Percentiles rank a stretch among this genome's conserved stretches.
Evolutionary conservation across 2,888 invertebrate genomes (phyloP).

Genomic region (Melinaea menophilus): DNA sequence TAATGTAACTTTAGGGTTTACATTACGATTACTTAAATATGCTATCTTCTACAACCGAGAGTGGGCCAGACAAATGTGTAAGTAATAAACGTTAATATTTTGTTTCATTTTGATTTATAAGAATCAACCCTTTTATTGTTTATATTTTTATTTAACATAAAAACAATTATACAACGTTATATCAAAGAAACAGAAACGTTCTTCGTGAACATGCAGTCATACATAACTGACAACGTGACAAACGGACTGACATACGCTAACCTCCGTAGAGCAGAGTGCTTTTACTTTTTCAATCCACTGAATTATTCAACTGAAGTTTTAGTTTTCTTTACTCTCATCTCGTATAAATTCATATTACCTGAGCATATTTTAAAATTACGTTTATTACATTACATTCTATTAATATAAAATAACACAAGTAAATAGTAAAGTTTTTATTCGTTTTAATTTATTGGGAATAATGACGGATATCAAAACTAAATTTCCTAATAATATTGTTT

Average conservation of each 20-base stretch:
- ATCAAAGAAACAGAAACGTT: conserved; percentile 8
- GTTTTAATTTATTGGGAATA: too few species aligned
- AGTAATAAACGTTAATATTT: too few species aligned
- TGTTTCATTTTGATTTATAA: too few species aligned
- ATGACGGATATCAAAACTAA: too few species aligned
- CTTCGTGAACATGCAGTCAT: conserved; percentile 40
- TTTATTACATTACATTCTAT: not conserved
- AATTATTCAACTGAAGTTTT: conserved; percentile 55
- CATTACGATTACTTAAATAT: too few species aligned
- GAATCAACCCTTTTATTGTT: too few species aligned
- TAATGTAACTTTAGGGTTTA: too few species aligned
- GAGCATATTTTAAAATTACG: not conserved
- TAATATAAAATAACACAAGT: too few species aligned
- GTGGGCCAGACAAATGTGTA: too few species aligned
- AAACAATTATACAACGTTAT: not conserved
- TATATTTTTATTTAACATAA: not conserved
- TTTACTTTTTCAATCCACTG: conserved; percentile 60
- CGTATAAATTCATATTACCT: not conserved
- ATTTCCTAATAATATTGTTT: too few species aligned
- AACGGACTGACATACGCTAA: conserved; percentile 55
- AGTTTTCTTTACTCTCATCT: conserved; percentile 41
- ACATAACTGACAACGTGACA: conserved; percentile 57
- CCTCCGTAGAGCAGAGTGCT: conserved; percentile 47
- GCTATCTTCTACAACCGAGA: too few species aligned
- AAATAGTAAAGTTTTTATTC: too few species aligned